Base-by-base conservation (phyloP, 2,888 invertebrate species). In the Macrosoma leucophasiata region DNA sequence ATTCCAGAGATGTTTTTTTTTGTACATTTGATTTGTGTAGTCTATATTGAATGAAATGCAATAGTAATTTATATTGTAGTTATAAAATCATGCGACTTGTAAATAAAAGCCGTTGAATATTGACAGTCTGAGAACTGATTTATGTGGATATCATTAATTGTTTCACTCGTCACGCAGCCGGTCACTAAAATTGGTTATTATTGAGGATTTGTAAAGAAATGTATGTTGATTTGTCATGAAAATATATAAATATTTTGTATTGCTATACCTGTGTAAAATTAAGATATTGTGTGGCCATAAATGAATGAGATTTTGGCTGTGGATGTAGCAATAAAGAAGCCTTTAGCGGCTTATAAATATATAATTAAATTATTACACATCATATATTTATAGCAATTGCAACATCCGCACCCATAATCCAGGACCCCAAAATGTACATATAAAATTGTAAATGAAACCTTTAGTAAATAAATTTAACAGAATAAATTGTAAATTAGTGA, bases 61-160 rank as follows among this genome's bases (percentile, higher is more conserved):
- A 84, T 82, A 84, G 84, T 81, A 81, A 84, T 78, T 82, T 84
- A 84, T 84, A 77, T 76, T 71, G 68, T 82, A 79, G 76, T 58
- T 66, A 62, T 67, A 63, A 69, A n/a, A 61, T 64, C 62, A 59
- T 58, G 62, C 62, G 67, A 70, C 57, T 63, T 82, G 84, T 84
- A 84, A 68, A 82, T 84, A 84, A 62, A 61, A 62, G 62, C 69
- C 55, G 67, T 67, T 68, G 33, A 41, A 61, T 59, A 63, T 59
- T 55, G 48, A 53, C 43, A 41, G 50, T 46, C 42, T 42, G 43
- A 46, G 52, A 54, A 53, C 50, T 52, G 51, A 56, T 55, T 50
- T 49, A 46, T 52, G 47, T 55, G 59, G 64, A 51, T 63, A 64
- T 66, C 58, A 43, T 39, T 30, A 10, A 33, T 19, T 15, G 38